These are phyloP conservation scores for Percina caprodes DNA, from an alignment of 2,113 vertebrate species.

Conservation along the genomic window DNA sequence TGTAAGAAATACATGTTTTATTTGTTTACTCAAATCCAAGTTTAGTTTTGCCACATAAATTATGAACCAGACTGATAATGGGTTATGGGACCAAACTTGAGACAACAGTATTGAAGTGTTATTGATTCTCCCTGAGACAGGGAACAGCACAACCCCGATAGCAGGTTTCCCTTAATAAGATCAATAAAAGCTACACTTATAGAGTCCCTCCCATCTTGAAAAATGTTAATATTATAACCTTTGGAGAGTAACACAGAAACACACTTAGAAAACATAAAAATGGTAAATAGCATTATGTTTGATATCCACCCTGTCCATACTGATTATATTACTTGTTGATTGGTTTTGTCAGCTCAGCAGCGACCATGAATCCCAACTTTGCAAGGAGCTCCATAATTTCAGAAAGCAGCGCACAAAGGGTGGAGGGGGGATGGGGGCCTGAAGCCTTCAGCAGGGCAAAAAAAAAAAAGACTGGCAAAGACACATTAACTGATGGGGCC, in stretches of 20 bases:
- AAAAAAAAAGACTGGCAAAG: slow-evolving; percentile 52
- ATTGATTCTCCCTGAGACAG: slow-evolving; percentile 13
- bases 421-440: slow-evolving; percentile 48
- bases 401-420: slow-evolving; percentile 45
- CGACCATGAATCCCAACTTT: slow-evolving; percentile 30
- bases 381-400: slow-evolving; percentile 38
- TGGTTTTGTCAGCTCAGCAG: slow-evolving; percentile 17
- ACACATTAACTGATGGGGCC: slow-evolving; percentile 65
- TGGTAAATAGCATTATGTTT: neutral
- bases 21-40: neutral
- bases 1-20: neutral
- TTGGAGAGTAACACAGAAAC: neutral
- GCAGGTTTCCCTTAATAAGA: slow-evolving; percentile 31
- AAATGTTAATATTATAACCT: slow-evolving; percentile 1
- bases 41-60: slow-evolving; percentile 8
- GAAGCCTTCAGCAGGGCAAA: slow-evolving; percentile 47
- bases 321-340: slow-evolving; percentile 11
- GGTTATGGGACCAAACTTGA: neutral
- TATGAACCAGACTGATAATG: no score
- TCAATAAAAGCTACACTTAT: slow-evolving; percentile 29
- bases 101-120: neutral
- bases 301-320: neutral
- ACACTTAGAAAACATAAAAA: neutral
- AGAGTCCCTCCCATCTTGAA: neutral
- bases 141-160: slow-evolving; percentile 9